phyloP scores from a whole-genome alignment of 1,140 invertebrate species.

The Drosophila fuyamai region DNA sequence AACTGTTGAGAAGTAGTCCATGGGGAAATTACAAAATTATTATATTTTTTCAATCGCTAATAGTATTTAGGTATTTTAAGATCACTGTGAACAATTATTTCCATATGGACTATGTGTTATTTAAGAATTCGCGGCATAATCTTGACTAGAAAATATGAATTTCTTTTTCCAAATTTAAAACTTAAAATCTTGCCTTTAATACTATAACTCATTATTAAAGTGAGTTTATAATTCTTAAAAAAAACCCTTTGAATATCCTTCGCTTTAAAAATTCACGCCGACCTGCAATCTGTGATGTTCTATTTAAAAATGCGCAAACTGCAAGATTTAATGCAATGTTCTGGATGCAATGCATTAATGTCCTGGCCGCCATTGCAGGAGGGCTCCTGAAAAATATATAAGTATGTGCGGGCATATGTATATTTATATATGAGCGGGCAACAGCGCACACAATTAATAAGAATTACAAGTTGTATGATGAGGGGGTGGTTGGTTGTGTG shows the following conservation, averaged over 20 bases:
- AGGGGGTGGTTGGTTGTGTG: slow-evolving; percentile 5
- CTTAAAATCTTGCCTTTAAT: too few relatives aligned
- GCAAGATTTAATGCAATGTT: slow-evolving; percentile 50
- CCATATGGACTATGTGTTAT: too few relatives aligned
- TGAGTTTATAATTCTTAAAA: too few relatives aligned
- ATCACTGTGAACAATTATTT: too few relatives aligned
- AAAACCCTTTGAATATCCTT: neutral
- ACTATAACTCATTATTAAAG: too few relatives aligned
- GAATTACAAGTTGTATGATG: slow-evolving; percentile 82
- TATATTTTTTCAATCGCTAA: too few relatives aligned
- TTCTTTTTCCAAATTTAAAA: too few relatives aligned
- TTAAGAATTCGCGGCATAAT: too few relatives aligned
- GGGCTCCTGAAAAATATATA: slow-evolving; percentile 36
- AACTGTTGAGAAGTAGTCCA: neutral
- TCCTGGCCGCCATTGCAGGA: slow-evolving; percentile 20
- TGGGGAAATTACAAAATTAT: neutral
- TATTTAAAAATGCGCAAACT: slow-evolving; percentile 49
- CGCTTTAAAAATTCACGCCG: slow-evolving; percentile 37
- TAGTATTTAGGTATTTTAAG: too few relatives aligned
- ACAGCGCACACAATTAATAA: slow-evolving; percentile 81
- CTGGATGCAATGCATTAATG: slow-evolving; percentile 44
- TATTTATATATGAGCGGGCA: slow-evolving; percentile 1
- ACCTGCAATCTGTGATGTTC: slow-evolving; percentile 40
- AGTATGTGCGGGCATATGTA: neutral
- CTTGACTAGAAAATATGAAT: too few relatives aligned